These are phyloP conservation scores for Mactromeris polynyma DNA, from an alignment of 2,888 invertebrate species.

Conservation along the genomic window DNA sequence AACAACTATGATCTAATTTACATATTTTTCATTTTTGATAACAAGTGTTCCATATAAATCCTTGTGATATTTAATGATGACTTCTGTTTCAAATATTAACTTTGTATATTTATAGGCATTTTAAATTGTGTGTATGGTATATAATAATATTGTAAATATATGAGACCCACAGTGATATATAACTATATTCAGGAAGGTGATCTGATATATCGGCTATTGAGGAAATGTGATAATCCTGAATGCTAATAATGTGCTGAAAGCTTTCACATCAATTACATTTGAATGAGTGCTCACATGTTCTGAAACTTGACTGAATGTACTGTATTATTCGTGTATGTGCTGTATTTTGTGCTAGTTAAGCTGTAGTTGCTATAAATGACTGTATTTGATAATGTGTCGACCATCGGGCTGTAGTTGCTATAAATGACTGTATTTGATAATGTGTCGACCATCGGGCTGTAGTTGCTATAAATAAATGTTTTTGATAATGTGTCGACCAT, in stretches of 20 bases:
- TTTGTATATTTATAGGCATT: too few species aligned
- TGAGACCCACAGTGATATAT: constrained; percentile 3
- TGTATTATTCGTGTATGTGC: background rate
- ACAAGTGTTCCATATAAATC: too few species aligned
- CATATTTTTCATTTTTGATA: too few species aligned
- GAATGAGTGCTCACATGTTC: too few species aligned
- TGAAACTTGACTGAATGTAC: too few species aligned
- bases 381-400: background rate
- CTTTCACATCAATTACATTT: too few species aligned
- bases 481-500: too few species aligned
- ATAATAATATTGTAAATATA: background rate
- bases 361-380: background rate
- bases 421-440: background rate
- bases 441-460: too few species aligned
- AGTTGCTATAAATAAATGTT: background rate
- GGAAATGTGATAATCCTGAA: background rate
- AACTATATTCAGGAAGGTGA: constrained; percentile 6
- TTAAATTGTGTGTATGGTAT: background rate
- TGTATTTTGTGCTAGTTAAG: background rate
- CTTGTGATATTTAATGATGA: too few species aligned
- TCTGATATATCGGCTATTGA: constrained; percentile 1
- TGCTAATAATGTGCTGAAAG: background rate
- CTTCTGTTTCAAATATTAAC: too few species aligned
- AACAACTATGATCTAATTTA: too few species aligned
- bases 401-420: background rate